Conservation (phyloP, 2,113 vertebrate genomes). For the Coptodon bakossiorum region DNA sequence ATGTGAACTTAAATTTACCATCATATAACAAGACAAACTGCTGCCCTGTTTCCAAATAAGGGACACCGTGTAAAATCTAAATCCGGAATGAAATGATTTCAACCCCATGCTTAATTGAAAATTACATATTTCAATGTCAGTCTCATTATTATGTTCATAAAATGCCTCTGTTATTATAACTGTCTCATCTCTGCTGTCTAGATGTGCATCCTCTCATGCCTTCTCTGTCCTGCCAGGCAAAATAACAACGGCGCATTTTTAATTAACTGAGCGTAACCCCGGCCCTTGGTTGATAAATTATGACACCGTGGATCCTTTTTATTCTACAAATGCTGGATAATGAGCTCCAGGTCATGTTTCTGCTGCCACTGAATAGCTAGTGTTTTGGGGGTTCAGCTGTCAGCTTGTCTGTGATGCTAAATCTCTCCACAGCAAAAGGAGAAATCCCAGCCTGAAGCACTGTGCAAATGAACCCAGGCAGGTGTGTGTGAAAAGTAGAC, state of each 20-base stretch:
- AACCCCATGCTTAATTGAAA: background rate
- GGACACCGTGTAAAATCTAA: background rate
- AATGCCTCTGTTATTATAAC: background rate
- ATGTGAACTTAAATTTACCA: background rate
- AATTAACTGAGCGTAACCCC: background rate
- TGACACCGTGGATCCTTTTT: constrained; percentile 1
- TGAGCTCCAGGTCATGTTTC: constrained; percentile 12
- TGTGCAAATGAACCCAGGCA: background rate
- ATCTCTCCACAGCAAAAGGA: background rate
- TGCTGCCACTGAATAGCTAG: background rate
- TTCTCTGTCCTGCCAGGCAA: background rate
- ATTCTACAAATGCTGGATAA: constrained; percentile 27
- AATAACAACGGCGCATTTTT: constrained; percentile 22
- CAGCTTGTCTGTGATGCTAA: background rate
- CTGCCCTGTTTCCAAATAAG: background rate
- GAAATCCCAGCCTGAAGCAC: background rate
- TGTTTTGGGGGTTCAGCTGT: background rate
- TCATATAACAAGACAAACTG: background rate
- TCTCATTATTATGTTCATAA: background rate
- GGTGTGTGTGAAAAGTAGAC: background rate
- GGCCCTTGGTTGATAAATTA: background rate
- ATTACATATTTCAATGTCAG: background rate
- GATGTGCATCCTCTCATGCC: background rate
- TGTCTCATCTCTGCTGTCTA: background rate
- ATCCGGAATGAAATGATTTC: background rate